Conservation (phyloP, 2,888 invertebrate species). For the Watsonalla cultraria region DNA sequence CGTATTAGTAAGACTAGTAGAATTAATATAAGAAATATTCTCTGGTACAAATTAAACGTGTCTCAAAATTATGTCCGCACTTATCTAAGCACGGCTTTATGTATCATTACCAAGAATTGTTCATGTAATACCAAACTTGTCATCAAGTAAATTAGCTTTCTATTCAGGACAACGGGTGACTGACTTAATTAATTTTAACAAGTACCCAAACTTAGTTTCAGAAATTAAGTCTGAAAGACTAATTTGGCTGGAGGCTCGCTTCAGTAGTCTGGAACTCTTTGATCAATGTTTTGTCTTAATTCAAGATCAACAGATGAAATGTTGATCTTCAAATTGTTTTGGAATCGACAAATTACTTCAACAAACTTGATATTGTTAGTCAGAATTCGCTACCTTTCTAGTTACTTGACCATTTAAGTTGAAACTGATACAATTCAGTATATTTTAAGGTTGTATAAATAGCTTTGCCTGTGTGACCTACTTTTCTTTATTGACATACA, state of each 20-base stretch:
- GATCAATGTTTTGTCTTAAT: conserved; percentile 19
- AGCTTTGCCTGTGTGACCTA: too few species aligned
- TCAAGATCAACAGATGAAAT: conserved; percentile 13
- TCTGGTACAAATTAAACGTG: too few species aligned
- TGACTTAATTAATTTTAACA: conserved; percentile 57
- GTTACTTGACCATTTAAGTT: background rate
- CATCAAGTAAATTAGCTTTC: conserved; percentile 46
- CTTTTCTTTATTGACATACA: too few species aligned
- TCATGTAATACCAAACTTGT: conserved; percentile 19
- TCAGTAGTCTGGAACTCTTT: conserved; percentile 29
- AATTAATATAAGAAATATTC: too few species aligned
- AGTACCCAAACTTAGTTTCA: conserved; percentile 38
- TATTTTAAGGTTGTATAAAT: conserved; percentile 16
- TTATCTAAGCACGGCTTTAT: too few species aligned
- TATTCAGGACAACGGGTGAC: conserved; percentile 44
- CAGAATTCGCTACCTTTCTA: background rate
- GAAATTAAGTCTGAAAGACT: conserved; percentile 40
- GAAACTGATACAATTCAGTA: conserved; percentile 31
- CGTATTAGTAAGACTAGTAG: too few species aligned
- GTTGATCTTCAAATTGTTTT: conserved; percentile 23
- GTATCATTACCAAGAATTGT: conserved; percentile 16
- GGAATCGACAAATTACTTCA: conserved; percentile 10
- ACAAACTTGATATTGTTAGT: conserved; percentile 5
- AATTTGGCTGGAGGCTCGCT: conserved; percentile 33
- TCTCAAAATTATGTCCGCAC: too few species aligned